Evolutionary conservation across 2,888 invertebrate genomes (phyloP).

Genomic region (Ommatoiulus sabulosus): DNA sequence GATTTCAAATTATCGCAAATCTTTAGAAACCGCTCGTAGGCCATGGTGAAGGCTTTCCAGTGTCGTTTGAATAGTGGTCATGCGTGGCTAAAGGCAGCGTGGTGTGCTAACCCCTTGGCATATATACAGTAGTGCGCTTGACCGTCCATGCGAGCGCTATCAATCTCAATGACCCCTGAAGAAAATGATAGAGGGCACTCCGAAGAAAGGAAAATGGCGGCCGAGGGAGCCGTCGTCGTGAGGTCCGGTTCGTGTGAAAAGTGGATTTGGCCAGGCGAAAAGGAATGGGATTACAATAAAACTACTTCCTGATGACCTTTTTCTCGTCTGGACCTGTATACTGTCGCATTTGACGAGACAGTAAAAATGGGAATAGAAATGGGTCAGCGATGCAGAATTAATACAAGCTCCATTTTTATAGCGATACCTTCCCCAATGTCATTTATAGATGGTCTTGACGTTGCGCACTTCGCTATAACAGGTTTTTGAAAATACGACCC

Average conservation of each 20-base stretch:
- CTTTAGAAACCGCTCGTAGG: not conserved
- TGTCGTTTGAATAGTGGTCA: constrained; percentile 17
- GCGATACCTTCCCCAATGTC: not conserved
- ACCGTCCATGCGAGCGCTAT: not conserved
- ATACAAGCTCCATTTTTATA: not conserved
- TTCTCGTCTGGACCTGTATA: not conserved
- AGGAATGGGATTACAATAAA: constrained; percentile 25
- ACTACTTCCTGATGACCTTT: constrained; percentile 20
- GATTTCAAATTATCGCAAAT: not conserved
- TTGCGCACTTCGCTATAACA: not conserved
- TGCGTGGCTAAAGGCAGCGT: not conserved
- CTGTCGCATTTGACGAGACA: not conserved
- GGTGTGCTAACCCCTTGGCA: not conserved
- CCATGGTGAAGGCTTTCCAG: not conserved
- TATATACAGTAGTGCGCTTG: constrained; percentile 25
- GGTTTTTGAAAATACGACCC: not conserved
- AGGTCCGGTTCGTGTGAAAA: constrained; percentile 16
- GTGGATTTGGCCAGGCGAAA: constrained; percentile 9
- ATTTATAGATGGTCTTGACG: not conserved
- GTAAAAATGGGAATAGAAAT: not conserved
- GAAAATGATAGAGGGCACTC: constrained; percentile 41
- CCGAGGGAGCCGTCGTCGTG: not conserved
- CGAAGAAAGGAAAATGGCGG: constrained; percentile 14
- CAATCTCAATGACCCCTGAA: constrained; percentile 46
- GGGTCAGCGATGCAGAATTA: constrained; percentile 22